Evolutionary conservation across 2,797 vertebrate species (phyloP).

Genomic region (Tinamus major): DNA sequence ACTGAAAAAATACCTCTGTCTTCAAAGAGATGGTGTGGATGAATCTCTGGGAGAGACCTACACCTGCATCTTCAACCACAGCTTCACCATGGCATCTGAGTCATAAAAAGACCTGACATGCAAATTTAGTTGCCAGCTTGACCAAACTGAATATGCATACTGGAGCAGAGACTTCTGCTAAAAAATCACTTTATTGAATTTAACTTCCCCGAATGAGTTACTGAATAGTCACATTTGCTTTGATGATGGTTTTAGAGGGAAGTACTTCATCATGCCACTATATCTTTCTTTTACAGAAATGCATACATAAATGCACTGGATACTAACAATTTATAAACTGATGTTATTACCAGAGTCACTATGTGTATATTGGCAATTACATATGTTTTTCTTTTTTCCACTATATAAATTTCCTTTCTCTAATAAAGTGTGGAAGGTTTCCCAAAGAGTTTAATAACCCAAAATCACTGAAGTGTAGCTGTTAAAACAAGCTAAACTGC

Average conservation of each 20-base stretch:
- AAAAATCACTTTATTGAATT: background rate
- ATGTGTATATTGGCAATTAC: conserved; percentile 58
- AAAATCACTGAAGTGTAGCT: conserved; percentile 70
- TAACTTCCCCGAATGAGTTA: background rate
- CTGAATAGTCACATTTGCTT: background rate
- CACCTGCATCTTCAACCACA: background rate
- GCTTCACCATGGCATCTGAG: background rate
- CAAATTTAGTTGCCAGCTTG: background rate
- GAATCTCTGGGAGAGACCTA: background rate
- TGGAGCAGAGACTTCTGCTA: background rate
- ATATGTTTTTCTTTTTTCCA: conserved; percentile 61
- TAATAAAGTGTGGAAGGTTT: conserved; percentile 74
- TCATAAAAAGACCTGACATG: background rate
- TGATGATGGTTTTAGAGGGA: background rate
- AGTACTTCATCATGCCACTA: background rate
- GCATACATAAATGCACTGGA: background rate
- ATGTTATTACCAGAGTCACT: conserved; percentile 41
- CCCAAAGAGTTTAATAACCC: conserved; percentile 74
- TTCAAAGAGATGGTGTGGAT: background rate
- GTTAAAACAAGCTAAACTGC: conserved; percentile 76
- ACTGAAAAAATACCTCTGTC: background rate
- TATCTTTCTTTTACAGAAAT: conserved; percentile 18
- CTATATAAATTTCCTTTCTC: conserved; percentile 68
- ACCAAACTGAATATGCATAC: background rate
- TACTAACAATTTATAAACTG: background rate